phyloP scores from a whole-genome alignment of 2,797 vertebrate genomes.

The Bradypus variegatus region DNA sequence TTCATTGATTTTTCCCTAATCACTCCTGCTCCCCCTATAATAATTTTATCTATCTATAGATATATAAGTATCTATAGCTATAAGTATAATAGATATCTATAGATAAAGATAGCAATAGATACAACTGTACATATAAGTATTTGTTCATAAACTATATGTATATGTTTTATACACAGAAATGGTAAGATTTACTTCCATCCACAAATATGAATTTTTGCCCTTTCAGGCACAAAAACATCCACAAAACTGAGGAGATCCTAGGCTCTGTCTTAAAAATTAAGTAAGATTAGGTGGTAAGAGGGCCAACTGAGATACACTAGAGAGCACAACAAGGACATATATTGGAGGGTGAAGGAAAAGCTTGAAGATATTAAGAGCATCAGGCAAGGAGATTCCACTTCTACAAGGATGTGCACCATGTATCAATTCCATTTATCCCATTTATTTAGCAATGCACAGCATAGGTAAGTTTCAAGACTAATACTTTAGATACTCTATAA shows the following conservation, averaged over 20 bases:
- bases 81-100: no score
- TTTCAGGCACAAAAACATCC: neutral
- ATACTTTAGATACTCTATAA: neutral
- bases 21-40: neutral
- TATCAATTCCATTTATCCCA: neutral
- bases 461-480: neutral
- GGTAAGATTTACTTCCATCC: neutral
- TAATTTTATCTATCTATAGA: neutral
- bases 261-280: neutral
- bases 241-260: neutral
- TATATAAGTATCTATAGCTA: no score
- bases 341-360: neutral
- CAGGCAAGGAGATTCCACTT: neutral
- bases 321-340: neutral
- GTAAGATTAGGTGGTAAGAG: neutral
- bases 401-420: neutral
- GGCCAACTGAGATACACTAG: rapidly evolving
- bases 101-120: no score
- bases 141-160: no score
- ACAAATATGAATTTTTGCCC: neutral
- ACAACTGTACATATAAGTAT: no score
- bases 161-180: neutral
- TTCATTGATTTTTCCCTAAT: neutral
- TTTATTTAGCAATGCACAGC: neutral
- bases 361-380: neutral